Base-by-base conservation (phyloP, 2,888 invertebrate species). In the Cryptosula pallasiana region DNA sequence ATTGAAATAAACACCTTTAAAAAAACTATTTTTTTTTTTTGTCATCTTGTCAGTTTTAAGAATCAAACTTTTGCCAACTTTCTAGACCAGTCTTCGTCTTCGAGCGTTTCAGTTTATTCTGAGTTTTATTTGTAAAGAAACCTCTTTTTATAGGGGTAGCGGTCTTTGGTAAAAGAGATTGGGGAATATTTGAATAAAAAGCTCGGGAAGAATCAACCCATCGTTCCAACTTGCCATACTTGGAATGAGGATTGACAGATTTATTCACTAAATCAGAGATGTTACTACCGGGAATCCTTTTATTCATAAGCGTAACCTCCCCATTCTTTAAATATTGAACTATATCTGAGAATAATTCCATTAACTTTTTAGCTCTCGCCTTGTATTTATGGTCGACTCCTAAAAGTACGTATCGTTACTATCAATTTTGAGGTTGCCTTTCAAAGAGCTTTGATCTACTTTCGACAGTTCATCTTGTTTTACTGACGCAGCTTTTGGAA, bases 221-320 rank as follows among this genome's bases (percentile, higher is more conserved):
- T 32, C 63, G 16, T 3, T 20, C 13, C 27, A 63, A 13, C 9
- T 63, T 32, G 20, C 32, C 3, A 32, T 32, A 9, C 3, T 32
- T 32, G 32, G 2, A 5, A 3, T 25, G 20, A 29, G 63, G 63
- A 63, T 63, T 63, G 32, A 63, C 32, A 63, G 63, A 27, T 63
- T 63, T 63, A 63, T 63, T 63, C 13, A 63, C 29, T 13, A 63
- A 27, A 16, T 63, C 63, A 25, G 63, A 63, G 13, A 63, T 63
- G n/a, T 63, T 63, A 32, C 63, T 63, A 9, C 63, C 63, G 2
- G 27, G 13, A 29, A 63, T 63, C n/a, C 32, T 63, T 9, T 29
- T 5, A 27, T n/a, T n/a, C 3, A 29, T 5, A 2, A 63, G 3
- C 27, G 27, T 13, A 25, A 63, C 13, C n/a, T 27, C n/a, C 13